Evolutionary conservation across 2,888 invertebrate species (phyloP).

Genomic region (Margaritifera margaritifera): DNA sequence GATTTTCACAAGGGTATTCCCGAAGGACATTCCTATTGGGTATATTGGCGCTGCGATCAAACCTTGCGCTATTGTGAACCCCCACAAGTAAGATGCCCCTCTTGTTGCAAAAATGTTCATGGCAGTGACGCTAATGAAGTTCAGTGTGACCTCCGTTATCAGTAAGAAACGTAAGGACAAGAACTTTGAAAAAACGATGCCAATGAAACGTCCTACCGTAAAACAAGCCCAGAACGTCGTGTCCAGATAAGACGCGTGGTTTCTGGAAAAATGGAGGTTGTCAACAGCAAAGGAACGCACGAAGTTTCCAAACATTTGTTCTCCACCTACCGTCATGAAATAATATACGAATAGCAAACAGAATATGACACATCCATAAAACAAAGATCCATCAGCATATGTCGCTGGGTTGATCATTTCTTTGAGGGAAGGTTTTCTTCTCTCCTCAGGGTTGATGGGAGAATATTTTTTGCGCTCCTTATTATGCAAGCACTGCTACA

Average conservation of each 20-base stretch:
- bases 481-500: too few species aligned
- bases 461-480: too few species aligned
- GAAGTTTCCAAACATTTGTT: conserved; percentile 22
- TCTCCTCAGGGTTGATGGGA: too few species aligned
- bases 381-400: conserved; percentile 25
- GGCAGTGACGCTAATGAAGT: conserved; percentile 3
- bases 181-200: conserved; percentile 16
- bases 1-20: conserved; percentile 20
- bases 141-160: conserved; percentile 3
- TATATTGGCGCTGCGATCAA: conserved; percentile 25
- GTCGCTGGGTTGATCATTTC: conserved; percentile 30
- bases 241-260: conserved; percentile 21
- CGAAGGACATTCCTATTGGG: conserved; percentile 21
- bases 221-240: conserved; percentile 25
- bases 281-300: conserved; percentile 29
- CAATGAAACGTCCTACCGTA: conserved; percentile 21
- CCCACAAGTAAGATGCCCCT: conserved; percentile 9
- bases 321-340: conserved; percentile 22
- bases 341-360: conserved; percentile 18
- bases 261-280: conserved; percentile 20
- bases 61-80: conserved; percentile 17
- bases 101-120: conserved; percentile 10
- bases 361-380: conserved; percentile 10
- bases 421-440: neutral
- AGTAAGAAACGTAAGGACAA: conserved; percentile 14